These are phyloP conservation scores for Zaprionus inermis DNA, from an alignment of 1,140 invertebrate species.

Conservation along the genomic window DNA sequence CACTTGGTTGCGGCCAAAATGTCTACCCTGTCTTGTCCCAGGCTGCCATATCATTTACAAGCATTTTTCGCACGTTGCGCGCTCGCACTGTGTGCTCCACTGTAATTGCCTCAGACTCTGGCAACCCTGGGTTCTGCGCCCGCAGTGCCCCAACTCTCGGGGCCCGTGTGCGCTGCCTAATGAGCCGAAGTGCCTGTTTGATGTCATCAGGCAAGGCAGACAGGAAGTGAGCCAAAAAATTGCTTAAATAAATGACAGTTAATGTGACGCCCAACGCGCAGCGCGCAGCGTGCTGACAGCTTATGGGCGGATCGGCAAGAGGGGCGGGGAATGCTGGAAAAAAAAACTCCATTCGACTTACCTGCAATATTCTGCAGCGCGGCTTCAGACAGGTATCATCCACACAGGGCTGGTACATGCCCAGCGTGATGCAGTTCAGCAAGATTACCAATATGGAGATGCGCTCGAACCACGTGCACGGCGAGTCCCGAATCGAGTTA, in stretches of 20 bases:
- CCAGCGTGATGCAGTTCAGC: slow-evolving; percentile 98
- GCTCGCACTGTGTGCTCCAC: slow-evolving; percentile 31
- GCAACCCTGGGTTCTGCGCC: neutral
- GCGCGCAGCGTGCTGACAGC: slow-evolving; percentile 48
- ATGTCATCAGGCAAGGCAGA: slow-evolving; percentile 69
- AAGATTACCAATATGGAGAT: slow-evolving; percentile 99
- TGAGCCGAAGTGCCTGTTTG: slow-evolving; percentile 81
- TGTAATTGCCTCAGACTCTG: slow-evolving; percentile 65
- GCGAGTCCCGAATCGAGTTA: neutral
- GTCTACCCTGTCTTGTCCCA: slow-evolving; percentile 25
- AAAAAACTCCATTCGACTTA: slow-evolving; percentile 83
- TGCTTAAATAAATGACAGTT: slow-evolving; percentile 80
- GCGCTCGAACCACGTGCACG: slow-evolving; percentile 98
- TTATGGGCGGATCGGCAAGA: slow-evolving; percentile 3
- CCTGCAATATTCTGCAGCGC: slow-evolving; percentile 97
- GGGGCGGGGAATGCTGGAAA: neutral
- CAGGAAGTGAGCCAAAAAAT: slow-evolving; percentile 82
- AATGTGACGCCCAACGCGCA: slow-evolving; percentile 75
- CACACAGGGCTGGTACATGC: slow-evolving; percentile 99
- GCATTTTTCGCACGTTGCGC: slow-evolving; percentile 74
- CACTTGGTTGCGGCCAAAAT: slow-evolving; percentile 74
- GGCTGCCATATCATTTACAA: slow-evolving; percentile 47
- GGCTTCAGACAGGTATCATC: slow-evolving; percentile 96
- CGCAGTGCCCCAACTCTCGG: neutral
- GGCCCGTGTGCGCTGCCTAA: slow-evolving; percentile 57